These are phyloP conservation scores for Arothron firmamentum DNA, from an alignment of 2,113 vertebrate genomes.

Conservation along the genomic window DNA sequence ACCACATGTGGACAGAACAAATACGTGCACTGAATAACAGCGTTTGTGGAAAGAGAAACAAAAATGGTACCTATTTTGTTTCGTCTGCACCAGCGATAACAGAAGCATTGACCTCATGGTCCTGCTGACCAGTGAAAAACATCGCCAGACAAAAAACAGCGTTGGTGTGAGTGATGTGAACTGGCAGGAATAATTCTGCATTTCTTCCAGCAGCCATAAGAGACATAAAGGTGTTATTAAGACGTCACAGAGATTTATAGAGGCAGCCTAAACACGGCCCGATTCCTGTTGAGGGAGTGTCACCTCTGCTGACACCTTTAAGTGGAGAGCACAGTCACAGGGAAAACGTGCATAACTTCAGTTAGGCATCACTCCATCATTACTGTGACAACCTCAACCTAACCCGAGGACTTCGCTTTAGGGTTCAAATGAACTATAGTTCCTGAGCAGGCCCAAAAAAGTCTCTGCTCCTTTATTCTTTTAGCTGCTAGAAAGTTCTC, in stretches of 20 bases:
- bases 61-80: constrained; percentile 15
- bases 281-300: constrained; percentile 71
- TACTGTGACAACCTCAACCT: too few species aligned
- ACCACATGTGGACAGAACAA: constrained; percentile 25
- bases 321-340: constrained; percentile 20
- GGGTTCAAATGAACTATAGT: too few species aligned
- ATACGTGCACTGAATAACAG: constrained; percentile 61
- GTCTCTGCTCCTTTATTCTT: too few species aligned
- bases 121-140: background rate
- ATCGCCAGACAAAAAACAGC: background rate
- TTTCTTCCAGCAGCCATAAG: constrained; percentile 34
- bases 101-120: background rate
- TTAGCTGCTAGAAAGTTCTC: too few species aligned
- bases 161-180: background rate
- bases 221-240: constrained; percentile 66
- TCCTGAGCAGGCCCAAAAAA: too few species aligned
- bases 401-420: too few species aligned
- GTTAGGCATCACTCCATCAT: too few species aligned
- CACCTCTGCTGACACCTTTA: constrained; percentile 39
- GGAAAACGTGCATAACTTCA: too few species aligned
- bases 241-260: constrained; percentile 66
- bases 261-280: constrained; percentile 41
- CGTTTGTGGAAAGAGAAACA: constrained; percentile 69
- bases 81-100: background rate
- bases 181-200: constrained; percentile 25